A percentile compares a stretch with the other conserved stretches of the same genome.
Evolutionary conservation across 2,888 invertebrate species (phyloP).

Genomic region (Autographa pulchrina): DNA sequence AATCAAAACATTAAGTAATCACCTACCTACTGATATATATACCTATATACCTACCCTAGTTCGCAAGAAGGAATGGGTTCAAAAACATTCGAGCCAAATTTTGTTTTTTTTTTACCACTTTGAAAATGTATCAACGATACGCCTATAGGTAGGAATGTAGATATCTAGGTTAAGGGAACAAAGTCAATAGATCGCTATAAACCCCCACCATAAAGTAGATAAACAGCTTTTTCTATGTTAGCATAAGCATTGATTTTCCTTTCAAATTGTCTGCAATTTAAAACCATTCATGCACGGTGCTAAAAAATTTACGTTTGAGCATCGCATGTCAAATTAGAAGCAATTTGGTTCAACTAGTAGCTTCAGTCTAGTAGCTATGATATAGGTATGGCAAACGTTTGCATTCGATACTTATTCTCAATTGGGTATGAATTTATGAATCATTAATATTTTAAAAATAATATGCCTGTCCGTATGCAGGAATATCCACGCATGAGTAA

Average conservation of each 20-base stretch:
- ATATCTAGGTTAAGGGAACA: not conserved
- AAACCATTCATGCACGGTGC: conserved; percentile 5
- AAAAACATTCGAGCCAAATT: too few relatives aligned
- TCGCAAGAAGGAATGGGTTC: too few relatives aligned
- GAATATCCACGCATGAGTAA: too few relatives aligned
- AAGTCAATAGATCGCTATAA: not conserved
- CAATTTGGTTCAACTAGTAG: conserved; percentile 40
- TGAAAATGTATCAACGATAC: too few relatives aligned
- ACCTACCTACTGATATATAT: too few relatives aligned
- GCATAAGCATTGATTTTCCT: conserved; percentile 29
- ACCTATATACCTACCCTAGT: too few relatives aligned
- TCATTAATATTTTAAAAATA: not conserved
- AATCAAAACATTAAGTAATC: too few relatives aligned
- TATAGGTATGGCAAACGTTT: conserved; percentile 23
- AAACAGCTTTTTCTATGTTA: not conserved
- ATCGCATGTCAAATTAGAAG: conserved; percentile 48
- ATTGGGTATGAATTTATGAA: not conserved
- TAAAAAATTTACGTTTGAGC: conserved; percentile 21
- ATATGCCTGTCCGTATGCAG: too few relatives aligned
- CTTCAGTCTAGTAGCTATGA: conserved; percentile 19
- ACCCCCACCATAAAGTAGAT: not conserved
- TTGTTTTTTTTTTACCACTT: too few relatives aligned
- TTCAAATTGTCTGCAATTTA: conserved; percentile 32
- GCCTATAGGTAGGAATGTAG: too few relatives aligned
- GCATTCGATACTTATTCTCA: not conserved